Base-by-base conservation (phyloP, 2,113 vertebrate genomes). In the Tinamus guttatus region DNA sequence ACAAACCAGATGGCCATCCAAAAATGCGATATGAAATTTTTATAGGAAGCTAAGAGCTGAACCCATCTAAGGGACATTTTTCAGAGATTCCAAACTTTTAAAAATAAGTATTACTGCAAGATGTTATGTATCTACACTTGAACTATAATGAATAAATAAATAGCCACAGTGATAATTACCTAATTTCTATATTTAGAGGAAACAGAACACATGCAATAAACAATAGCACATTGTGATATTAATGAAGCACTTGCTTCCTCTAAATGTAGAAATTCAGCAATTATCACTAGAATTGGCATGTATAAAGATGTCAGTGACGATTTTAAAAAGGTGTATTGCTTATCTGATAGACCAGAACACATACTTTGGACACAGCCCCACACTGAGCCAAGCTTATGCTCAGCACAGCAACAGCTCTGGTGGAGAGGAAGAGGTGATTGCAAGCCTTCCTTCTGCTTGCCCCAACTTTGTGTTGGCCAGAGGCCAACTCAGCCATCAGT, bases 1-100 rank as follows among this genome's bases (percentile, higher is more conserved):
- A 95, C 98, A 98, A 98, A 98, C 97, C 98, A 98, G 98, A 98
- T 98, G 98, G 98, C 97, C 97, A 97, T 98, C 98, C 98, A 98
- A 98, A 98, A 98, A 98, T 98, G 98, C 96, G 91, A 98, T 97
- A 97, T 97, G 97, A 98, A 98, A 98, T 97, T 98, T 98, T 98
- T 98, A 98, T 98, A 98, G 97, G 97, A 98, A 98, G 96, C 96
- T 97, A 95, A 96, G 97, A 97, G 94, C 96, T 97, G 96, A 97
- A 98, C 89, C 95, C 94, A 96, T 96, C 90, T 98, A n/a, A n/a
- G n/a, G n/a, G n/a, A n/a, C n/a, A 96, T 93, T 87, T 94, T 97
- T 96, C 96, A 97, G 89, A 97, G 93, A 97, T 93, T 98, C 95
- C 96, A 98, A 97, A 98, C 95, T 97, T 98, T 98, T 97, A 96